These are phyloP conservation scores for Drosophila pandora DNA, from an alignment of 1,140 invertebrate species.

Conservation along the genomic window DNA sequence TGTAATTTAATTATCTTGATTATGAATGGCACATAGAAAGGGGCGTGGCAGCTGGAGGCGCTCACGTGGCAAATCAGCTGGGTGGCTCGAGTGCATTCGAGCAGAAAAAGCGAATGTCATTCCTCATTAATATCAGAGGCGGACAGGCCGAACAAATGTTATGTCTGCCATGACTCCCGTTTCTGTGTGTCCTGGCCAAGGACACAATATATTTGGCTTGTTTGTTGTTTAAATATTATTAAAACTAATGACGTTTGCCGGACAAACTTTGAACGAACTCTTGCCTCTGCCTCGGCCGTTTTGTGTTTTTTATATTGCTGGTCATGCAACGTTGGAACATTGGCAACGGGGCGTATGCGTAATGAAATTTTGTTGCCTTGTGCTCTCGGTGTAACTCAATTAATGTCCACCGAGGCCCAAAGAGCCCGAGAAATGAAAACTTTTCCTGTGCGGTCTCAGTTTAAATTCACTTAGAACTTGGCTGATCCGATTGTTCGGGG, in stretches of 20 bases:
- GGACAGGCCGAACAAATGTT: conserved; percentile 50
- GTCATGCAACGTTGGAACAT: conserved; percentile 53
- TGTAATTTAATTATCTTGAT: conserved; percentile 34
- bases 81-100: conserved; percentile 12
- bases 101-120: conserved; percentile 45
- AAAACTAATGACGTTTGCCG: conserved; percentile 73
- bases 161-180: conserved; percentile 43
- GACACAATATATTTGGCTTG: conserved; percentile 8
- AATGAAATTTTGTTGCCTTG: conserved; percentile 65
- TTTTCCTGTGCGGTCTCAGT: conserved; percentile 36
- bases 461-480: conserved; percentile 75
- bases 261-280: conserved; percentile 48
- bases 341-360: conserved; percentile 66
- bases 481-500: conserved; percentile 6
- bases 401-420: conserved; percentile 41
- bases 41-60: neutral
- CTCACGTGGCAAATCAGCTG: conserved; percentile 25
- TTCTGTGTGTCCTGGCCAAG: conserved; percentile 31
- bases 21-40: conserved; percentile 20
- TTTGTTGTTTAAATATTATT: conserved; percentile 69
- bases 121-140: conserved; percentile 26
- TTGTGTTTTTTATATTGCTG: conserved; percentile 34
- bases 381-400: conserved; percentile 69
- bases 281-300: conserved; percentile 1
- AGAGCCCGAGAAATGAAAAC: conserved; percentile 10